These are phyloP conservation scores for Lasioglossum villosulum DNA, from an alignment of 2,888 invertebrate genomes.

Conservation along the genomic window DNA sequence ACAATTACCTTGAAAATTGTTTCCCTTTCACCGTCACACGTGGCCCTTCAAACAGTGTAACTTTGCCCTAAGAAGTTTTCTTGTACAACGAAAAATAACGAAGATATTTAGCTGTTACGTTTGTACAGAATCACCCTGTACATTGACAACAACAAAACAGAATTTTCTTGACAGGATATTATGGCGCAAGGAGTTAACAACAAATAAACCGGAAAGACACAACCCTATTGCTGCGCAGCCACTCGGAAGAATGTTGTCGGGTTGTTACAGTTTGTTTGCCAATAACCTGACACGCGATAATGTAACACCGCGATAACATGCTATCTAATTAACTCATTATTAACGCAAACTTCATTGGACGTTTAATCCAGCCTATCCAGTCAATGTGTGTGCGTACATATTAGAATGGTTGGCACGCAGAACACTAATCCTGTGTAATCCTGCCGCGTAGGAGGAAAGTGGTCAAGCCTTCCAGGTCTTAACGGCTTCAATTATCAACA, in stretches of 20 bases:
- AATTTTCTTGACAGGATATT: no score
- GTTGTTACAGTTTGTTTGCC: background rate
- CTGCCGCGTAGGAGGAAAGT: constrained; percentile 61
- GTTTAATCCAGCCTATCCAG: constrained; percentile 44
- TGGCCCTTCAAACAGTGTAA: no score
- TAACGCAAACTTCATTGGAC: constrained; percentile 19
- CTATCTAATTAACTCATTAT: constrained; percentile 34
- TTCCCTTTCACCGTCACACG: no score
- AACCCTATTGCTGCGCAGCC: background rate
- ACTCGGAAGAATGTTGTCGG: background rate
- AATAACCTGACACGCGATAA: background rate
- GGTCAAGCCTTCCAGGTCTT: constrained; percentile 72
- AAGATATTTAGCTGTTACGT: no score
- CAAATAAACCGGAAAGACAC: background rate
- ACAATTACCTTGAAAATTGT: no score
- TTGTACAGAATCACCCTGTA: no score
- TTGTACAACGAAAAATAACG: no score
- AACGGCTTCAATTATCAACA: constrained; percentile 83
- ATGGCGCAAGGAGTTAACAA: no score
- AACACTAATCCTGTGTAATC: constrained; percentile 69
- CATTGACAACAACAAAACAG: no score
- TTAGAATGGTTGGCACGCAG: constrained; percentile 53
- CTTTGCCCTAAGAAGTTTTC: no score
- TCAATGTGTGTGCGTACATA: constrained; percentile 25
- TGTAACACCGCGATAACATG: background rate